Conservation (phyloP, 2,113 vertebrate genomes). For the Alethe diademata region DNA sequence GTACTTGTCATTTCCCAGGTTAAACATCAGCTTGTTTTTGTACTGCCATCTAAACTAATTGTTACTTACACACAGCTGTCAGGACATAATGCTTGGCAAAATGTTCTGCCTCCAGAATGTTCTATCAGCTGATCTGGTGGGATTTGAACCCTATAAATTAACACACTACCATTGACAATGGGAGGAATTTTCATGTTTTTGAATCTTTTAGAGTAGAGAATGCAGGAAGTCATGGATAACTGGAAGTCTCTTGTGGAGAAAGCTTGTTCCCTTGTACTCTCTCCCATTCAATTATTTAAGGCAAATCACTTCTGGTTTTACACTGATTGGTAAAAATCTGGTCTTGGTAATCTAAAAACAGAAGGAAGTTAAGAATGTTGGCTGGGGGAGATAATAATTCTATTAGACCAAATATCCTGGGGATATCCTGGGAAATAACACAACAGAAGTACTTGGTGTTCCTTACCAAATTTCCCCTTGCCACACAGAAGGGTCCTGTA, state of each 20-base stretch:
- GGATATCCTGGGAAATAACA: background rate
- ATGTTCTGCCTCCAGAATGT: background rate
- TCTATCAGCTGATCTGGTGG: background rate
- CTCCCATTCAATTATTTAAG: background rate
- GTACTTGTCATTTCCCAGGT: background rate
- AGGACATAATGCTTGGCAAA: background rate
- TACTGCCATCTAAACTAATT: background rate
- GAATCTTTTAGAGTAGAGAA: background rate
- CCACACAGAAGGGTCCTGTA: background rate
- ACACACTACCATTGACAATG: background rate
- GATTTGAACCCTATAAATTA: background rate
- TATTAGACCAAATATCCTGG: background rate
- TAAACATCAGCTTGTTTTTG: background rate
- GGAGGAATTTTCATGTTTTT: background rate
- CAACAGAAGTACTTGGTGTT: accelerated
- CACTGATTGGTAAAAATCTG: background rate
- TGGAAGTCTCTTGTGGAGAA: background rate
- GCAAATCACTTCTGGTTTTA: background rate
- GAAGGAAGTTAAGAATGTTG: background rate
- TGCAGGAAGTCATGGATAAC: background rate
- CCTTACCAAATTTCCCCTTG: background rate
- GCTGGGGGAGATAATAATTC: background rate
- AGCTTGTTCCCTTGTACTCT: background rate
- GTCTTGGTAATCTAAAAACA: background rate
- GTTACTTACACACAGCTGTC: background rate